phyloP scores from a whole-genome alignment of 2,113 vertebrate species.

The Oncorhynchus gorbuscha region DNA sequence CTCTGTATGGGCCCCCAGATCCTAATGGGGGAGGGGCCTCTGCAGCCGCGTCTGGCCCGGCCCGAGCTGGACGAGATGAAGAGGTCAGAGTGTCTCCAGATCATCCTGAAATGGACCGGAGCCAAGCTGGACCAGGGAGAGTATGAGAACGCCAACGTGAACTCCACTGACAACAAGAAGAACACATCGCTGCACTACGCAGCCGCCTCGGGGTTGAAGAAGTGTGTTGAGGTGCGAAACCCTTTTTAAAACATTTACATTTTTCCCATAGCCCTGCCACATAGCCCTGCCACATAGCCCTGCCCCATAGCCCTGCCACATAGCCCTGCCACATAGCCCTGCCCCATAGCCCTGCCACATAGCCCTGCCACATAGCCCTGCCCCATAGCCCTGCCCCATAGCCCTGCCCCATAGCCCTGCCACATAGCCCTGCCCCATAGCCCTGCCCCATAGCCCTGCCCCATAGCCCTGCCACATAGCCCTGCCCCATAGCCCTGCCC shows the following conservation, averaged over 20 bases:
- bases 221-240: conserved; percentile 83
- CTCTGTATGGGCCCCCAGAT: conserved; percentile 97
- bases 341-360: too few species aligned
- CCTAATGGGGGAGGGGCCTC: conserved; percentile 87
- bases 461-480: too few species aligned
- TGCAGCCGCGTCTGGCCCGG: conserved; percentile 86
- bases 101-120: conserved; percentile 93
- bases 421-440: too few species aligned
- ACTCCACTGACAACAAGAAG: conserved; percentile 93
- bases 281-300: too few species aligned
- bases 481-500: too few species aligned
- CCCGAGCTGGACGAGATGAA: conserved; percentile 87
- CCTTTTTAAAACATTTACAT: too few species aligned
- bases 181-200: conserved; percentile 95
- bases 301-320: too few species aligned
- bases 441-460: background rate
- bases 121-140: conserved; percentile 95
- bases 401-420: too few species aligned
- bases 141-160: conserved; percentile 89
- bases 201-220: conserved; percentile 97
- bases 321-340: too few species aligned
- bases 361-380: fast-evolving
- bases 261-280: too few species aligned
- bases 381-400: too few species aligned
- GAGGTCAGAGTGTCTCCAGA: conserved; percentile 89